Evolutionary conservation across 2,113 vertebrate genomes (phyloP), one percentile per base, ranked within the genome.

Genomic region (Chascanopsetta lugubris): DNA sequence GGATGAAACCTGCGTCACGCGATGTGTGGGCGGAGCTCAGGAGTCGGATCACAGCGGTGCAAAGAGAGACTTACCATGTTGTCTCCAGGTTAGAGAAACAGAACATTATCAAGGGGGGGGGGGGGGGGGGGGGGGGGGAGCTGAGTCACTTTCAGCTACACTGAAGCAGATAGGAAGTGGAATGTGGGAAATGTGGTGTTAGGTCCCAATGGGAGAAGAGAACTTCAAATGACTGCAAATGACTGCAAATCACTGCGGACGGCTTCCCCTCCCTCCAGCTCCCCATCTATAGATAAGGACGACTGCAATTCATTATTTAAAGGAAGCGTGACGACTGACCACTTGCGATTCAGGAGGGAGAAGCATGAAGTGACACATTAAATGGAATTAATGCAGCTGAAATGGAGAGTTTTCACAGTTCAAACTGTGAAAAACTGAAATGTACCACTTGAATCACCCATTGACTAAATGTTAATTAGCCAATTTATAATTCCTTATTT

Each of bases 241-340:
- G 59, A 72, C 50, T 68, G 49, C 27, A 69, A 64, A 77, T 70
- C 48, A 75, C 54, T 0, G 15, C 22, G 27, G 40, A 38, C 40
- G 24, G 11, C 46, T 27, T 50, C 18, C 18, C 13, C 57, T 18
- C 49, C 69, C 32, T 43, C 27, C 40, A 61, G 61, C 46, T 36
- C 25, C 34, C 24, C 34, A 13, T 46, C 27, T 53, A 21, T 68
- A 25, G 42, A 18, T 25, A 26, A 36, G 10, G 4, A 36, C 61
- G 22, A 8, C 50, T 50, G 50, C 58, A 8, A 76, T 76, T 21
- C 53, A 73, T 78, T 67, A 83, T 79, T 76, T 8, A 68, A 50
- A 21, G 51, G 49, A 11, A 12, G 32, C 20, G 22, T 25, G 18
- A 5, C 47, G 20, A 42, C 20, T 59, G 56, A 32, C 18, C 42